Evolutionary conservation across 2,797 vertebrate species (phyloP), one percentile per base, ranked within the genome.

Genomic region (Luscinia megarhynchos): DNA sequence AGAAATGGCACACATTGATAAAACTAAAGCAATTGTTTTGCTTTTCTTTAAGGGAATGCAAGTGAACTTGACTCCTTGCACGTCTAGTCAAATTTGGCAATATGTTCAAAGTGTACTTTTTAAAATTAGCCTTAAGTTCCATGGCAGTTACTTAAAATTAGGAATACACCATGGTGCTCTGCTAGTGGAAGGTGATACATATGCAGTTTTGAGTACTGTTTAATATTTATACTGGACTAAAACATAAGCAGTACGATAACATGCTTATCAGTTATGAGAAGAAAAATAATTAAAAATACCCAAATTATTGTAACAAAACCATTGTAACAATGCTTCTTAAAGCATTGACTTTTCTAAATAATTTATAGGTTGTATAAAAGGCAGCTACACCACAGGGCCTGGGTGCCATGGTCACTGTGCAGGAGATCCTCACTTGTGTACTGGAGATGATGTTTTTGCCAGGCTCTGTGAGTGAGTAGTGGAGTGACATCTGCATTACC

Each of bases 241-340:
- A 67, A 23, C 32, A 79, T 69, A 83, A 79, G 11, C 67, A 95
- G 41, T 62, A 66, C 30, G 58, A 58, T 70, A 85, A 66, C 63
- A 67, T 68, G 45, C 92, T 86, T 27, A 53, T 46, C 16, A 26
- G 45, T 87, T 91, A 76, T 68, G 46, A 90, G 68, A 91, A 94
- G 80, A 94, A 88, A 94, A 96, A 80, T 69, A 77, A 85, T 84
- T 79, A 36, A 53, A 93, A 88, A 90, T 58, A 26, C 29, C 55
- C 23, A 30, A 84, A 96, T 92, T 92, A 91, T 72, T 84, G 48
- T 64, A 94, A 92, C 24, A 90, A 97, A 38, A 34, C 34, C 34
- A 34, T 34, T 34, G 34, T 34, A 34, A 34, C 34, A 34, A 74
- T 30, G 3, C n/a, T 84, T 30, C 48, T 40, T 68, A 53, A 82